Evolutionary conservation across 2,797 vertebrate species (phyloP).

Genomic region (Sebastes dallii): DNA sequence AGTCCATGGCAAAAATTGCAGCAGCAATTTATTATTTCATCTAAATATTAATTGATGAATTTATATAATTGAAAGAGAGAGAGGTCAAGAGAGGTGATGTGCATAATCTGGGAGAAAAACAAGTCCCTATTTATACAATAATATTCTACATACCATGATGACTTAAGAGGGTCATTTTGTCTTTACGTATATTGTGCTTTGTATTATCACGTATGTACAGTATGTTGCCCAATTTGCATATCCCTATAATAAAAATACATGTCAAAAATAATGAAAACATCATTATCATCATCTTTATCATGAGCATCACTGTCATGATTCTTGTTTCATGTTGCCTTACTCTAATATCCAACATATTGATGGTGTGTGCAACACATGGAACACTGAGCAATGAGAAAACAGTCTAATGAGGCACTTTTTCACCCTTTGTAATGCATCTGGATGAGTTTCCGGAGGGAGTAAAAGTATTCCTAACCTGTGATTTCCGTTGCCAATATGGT

Average conservation of each 20-base stretch:
- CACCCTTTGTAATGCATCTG: background rate
- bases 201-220: background rate
- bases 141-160: background rate
- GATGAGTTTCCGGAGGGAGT: background rate
- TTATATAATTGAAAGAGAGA: background rate
- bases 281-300: background rate
- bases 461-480: background rate
- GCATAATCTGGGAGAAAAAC: background rate
- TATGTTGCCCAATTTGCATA: background rate
- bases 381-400: background rate
- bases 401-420: slow-evolving; percentile 6
- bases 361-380: background rate
- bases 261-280: background rate
- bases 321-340: background rate
- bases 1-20: background rate
- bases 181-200: background rate
- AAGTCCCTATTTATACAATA: background rate
- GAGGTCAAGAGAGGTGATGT: background rate
- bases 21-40: background rate
- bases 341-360: background rate
- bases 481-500: background rate
- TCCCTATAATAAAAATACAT: no score
- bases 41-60: background rate
- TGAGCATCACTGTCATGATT: background rate
- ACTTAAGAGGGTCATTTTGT: background rate